phyloP scores from a whole-genome alignment of 2,113 vertebrate species.

The Sterrhoptilus dennistouni region DNA sequence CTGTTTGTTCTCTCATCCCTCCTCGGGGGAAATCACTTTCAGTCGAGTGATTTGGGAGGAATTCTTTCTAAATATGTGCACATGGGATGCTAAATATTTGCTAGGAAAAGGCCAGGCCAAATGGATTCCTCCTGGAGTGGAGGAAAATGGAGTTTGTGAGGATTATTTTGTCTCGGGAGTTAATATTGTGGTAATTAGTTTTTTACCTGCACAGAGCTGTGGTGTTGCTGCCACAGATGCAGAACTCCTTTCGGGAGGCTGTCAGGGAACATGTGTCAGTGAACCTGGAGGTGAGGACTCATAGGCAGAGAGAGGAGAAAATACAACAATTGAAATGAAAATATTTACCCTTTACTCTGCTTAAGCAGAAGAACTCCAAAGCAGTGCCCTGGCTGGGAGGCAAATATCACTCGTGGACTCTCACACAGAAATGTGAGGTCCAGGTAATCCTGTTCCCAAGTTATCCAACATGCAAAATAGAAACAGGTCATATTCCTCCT shows the following conservation, averaged over 20 bases:
- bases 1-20: background rate
- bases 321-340: background rate
- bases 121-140: background rate
- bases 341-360: background rate
- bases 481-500: background rate
- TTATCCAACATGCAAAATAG: background rate
- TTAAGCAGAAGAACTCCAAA: background rate
- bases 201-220: fast-evolving
- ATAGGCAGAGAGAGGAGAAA: background rate
- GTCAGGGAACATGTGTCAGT: fast-evolving
- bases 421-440: background rate
- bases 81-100: background rate
- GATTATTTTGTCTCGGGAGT: background rate
- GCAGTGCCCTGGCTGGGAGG: background rate
- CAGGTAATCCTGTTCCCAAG: background rate
- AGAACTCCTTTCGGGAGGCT: background rate
- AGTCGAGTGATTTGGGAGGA: background rate
- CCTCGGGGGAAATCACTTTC: background rate
- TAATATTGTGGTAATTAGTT: background rate
- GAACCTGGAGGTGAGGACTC: background rate
- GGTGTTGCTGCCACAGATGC: background rate
- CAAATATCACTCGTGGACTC: background rate
- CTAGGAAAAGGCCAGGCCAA: background rate
- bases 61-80: background rate
- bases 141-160: background rate